Conservation (phyloP, 2,888 invertebrate genomes). For the Ecliptopera silaceata region DNA sequence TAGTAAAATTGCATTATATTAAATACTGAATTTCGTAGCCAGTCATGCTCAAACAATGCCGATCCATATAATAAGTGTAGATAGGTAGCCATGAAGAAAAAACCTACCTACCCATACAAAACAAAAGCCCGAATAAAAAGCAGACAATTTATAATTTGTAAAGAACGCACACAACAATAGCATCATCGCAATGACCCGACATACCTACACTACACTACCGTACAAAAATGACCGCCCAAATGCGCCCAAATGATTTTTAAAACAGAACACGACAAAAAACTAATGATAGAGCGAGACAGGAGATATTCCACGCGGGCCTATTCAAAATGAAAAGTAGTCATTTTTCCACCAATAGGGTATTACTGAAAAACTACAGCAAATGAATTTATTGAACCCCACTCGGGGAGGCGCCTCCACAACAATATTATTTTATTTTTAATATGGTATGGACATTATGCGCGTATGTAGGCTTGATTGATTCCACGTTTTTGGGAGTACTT, state of each 20-base stretch:
- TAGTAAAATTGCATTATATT: no score
- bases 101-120: conserved; percentile 18
- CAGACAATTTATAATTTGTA: conserved; percentile 27
- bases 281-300: conserved; percentile 67
- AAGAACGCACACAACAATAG: conserved; percentile 15
- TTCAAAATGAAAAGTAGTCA: conserved; percentile 73
- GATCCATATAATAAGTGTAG: background rate
- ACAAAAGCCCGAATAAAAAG: conserved; percentile 23
- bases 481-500: conserved; percentile 22
- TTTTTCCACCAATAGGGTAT: conserved; percentile 81
- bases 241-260: conserved; percentile 39
- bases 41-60: background rate
- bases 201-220: conserved; percentile 12
- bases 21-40: no score
- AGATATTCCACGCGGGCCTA: conserved; percentile 51
- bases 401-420: conserved; percentile 49
- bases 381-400: conserved; percentile 74
- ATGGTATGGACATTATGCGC: conserved; percentile 43
- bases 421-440: conserved; percentile 72
- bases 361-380: conserved; percentile 81
- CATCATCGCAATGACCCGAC: conserved; percentile 22
- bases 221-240: conserved; percentile 33
- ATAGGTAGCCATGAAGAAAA: conserved; percentile 3
- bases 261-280: conserved; percentile 47
- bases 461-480: conserved; percentile 37